Base-by-base conservation (phyloP, 2,888 invertebrate species). In the Lepidocyrtoides sp. region DNA sequence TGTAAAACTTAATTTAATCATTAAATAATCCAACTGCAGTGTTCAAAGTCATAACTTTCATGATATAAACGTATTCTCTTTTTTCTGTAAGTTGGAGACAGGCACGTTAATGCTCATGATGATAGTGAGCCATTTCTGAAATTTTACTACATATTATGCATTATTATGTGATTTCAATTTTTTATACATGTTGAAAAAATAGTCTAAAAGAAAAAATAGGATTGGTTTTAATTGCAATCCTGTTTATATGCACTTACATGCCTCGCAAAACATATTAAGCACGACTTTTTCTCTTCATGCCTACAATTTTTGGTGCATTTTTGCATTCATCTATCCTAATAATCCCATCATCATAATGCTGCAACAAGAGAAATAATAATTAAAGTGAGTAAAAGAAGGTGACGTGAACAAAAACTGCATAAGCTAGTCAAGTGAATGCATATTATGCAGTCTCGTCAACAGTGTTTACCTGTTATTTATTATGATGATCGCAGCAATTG, bases 91-190 rank as follows among this genome's bases (percentile, higher is more conserved):
- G 48, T n/a, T n/a, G n/a, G n/a, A n/a, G n/a, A 41, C 41, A 41
- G 10, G 10, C 41, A 10, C 41, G 57, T 20, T 17, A 20, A 20
- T 17, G 12, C 23, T 63, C 29, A 12, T 29, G 4, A 63, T 1
- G 8, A 51, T 2, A 32, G 29, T 63, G n/a, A 63, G n/a, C n/a
- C n/a, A 63, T 57, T 17, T 20, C 10, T 57, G 57, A 5, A 20
- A 20, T 17, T 57, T 3, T 3, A 57, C 23, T n/a, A 14, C n/a
- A 51, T 69, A 36, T 69, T 69, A 36, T 17, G 26, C 17, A 1
- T 69, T 60, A 82, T 44, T 82, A 82, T 44, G 82, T 63, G 60
- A 82, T 60, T 60, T 82, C 14, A 29, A 44, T 82, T 82, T 75
- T n/a, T 36, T n/a, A 36, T 82, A 63, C 82, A 82, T 82, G 79